Evolutionary conservation across 1,140 invertebrate genomes (phyloP).

Genomic region (Amyelois transitella): DNA sequence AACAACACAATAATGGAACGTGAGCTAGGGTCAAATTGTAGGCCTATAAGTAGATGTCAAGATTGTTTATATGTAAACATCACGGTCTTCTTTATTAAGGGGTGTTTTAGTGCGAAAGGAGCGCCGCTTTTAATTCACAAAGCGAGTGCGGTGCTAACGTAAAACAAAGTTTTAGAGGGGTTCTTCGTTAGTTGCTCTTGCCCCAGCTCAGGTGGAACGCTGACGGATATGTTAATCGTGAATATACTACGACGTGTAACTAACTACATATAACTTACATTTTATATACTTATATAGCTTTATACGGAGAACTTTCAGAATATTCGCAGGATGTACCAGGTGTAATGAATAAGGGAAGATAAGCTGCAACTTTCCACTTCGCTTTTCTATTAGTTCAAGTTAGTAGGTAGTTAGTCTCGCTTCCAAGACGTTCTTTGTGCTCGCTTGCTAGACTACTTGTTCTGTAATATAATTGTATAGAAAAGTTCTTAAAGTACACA

Average conservation of each 20-base stretch:
- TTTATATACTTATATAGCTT: background rate
- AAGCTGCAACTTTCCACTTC: background rate
- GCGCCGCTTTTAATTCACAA: constrained; percentile 54
- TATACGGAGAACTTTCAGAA: background rate
- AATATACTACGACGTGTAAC: constrained; percentile 5
- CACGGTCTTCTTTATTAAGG: no score
- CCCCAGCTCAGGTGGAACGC: constrained; percentile 32
- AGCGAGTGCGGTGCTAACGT: constrained; percentile 41
- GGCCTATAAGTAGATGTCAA: no score
- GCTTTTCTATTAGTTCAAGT: background rate
- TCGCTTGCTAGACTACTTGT: background rate
- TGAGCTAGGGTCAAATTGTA: no score
- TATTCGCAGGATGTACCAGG: background rate
- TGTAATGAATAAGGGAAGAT: background rate
- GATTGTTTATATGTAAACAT: no score
- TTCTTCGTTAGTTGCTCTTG: constrained; percentile 63
- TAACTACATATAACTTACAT: background rate
- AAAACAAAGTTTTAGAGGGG: constrained; percentile 56
- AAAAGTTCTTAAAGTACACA: no score
- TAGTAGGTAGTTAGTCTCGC: background rate
- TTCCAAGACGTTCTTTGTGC: background rate
- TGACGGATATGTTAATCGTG: constrained; percentile 38
- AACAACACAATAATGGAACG: no score
- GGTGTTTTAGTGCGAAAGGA: constrained; percentile 54
- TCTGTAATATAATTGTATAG: background rate